phyloP scores from a whole-genome alignment of 2,797 vertebrate genomes.

The Xenentodon cancila region DNA sequence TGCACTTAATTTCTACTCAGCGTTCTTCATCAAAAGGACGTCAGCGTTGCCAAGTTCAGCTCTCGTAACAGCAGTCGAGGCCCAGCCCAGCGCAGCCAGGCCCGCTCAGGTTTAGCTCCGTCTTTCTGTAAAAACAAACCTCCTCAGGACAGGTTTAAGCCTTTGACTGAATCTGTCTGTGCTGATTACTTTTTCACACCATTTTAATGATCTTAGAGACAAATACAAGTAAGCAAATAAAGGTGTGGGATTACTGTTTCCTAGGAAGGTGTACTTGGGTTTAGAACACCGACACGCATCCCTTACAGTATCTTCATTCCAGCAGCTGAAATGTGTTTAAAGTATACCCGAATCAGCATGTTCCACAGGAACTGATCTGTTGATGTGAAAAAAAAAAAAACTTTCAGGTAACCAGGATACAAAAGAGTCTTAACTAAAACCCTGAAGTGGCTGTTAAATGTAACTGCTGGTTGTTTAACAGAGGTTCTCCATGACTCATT shows the following conservation, averaged over 20 bases:
- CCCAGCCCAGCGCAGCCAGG: constrained; percentile 5
- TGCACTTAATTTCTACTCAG: constrained; percentile 31
- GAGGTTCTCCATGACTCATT: too few species aligned
- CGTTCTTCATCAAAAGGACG: constrained; percentile 14
- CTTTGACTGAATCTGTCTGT: too few species aligned
- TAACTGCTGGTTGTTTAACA: too few species aligned
- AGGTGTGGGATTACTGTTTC: neutral
- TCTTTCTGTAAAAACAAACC: neutral
- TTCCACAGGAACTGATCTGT: neutral
- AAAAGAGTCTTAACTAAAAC: too few species aligned
- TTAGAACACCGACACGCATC: constrained; percentile 3
- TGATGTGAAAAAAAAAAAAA: too few species aligned
- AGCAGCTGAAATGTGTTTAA: constrained; percentile 15
- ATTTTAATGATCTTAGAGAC: too few species aligned
- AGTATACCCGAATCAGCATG: constrained; percentile 45
- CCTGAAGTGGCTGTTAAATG: too few species aligned
- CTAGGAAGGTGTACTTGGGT: neutral
- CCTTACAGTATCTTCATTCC: constrained; percentile 16
- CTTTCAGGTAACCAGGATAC: too few species aligned
- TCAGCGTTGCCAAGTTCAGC: constrained; percentile 25
- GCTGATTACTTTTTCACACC: too few species aligned
- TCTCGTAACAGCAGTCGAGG: constrained; percentile 17
- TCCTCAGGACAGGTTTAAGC: neutral
- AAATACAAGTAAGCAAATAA: too few species aligned
- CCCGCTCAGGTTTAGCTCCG: too few species aligned